Base-by-base conservation (phyloP, 2,113 vertebrate species). In the Strigops habroptila region DNA sequence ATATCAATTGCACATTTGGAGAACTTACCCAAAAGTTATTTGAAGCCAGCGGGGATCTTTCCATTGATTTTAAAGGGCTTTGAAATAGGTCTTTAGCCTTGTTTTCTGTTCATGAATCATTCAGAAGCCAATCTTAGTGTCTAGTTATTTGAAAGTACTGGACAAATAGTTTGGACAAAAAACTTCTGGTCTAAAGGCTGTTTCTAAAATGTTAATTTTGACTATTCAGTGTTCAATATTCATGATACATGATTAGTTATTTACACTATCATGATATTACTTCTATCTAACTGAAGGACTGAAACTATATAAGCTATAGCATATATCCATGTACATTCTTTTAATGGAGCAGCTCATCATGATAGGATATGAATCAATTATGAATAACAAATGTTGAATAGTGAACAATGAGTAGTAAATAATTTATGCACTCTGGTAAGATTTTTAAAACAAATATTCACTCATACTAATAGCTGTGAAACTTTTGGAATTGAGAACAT, bases 391-490 rank as follows among this genome's bases (percentile, higher is more conserved):
- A 94, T 25, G 62, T 94, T 94, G 76, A 64, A 94, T 60, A 51
- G 57, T 52, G 80, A 96, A 92, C 93, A 93, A 92, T 76, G 80
- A 94, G 82, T 68, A 88, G 19, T 69, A 91, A 95, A 95, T 81
- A 68, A 95, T 88, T 86, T 78, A 94, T 76, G 17, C 27, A 83
- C 3, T 79, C 18, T 52, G 30, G 37, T 75, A 91, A 90, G 69
- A 74, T 70, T 96, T 93, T 93, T 88, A 84, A 93, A 88, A 63
- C 43, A 91, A 95, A 94, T 93, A 86, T 85, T 85, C 57, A 24
- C 33, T 95, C 0, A 0, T 77, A 55, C 5, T 84, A 86, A 51
- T 81, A n/a, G 48, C 17, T 84, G 39, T 63, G 48, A 83, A 93
- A 91, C 41, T 75, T 87, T 39, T 74, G 31, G 55, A 67, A 75